phyloP scores from a whole-genome alignment of 1,140 invertebrate genomes.

The Solenopsis invicta region DNA sequence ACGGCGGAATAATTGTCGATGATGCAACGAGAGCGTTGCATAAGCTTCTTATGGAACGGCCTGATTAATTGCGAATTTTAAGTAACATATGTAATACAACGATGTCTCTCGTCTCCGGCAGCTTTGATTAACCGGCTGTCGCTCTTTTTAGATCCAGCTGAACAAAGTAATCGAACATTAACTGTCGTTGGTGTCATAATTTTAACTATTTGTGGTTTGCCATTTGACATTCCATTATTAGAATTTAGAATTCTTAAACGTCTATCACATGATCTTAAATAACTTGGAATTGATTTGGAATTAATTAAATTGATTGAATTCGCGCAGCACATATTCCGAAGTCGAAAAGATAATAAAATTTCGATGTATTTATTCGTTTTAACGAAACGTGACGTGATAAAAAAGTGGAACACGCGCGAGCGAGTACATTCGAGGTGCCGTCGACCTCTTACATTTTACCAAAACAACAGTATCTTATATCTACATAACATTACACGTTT shows the following conservation, averaged over 20 bases:
- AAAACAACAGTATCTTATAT: not conserved
- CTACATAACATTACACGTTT: constrained; percentile 12
- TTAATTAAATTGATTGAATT: not conserved
- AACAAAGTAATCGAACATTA: not conserved
- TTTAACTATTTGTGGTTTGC: not conserved
- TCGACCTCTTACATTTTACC: constrained; percentile 7
- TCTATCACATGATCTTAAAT: not conserved
- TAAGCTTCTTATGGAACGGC: constrained; percentile 27
- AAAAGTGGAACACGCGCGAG: not conserved
- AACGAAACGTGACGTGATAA: not conserved
- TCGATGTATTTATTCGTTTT: not conserved
- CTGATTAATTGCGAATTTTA: constrained; percentile 33
- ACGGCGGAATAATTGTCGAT: constrained; percentile 26
- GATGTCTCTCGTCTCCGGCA: not conserved
- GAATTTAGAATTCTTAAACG: constrained; percentile 11
- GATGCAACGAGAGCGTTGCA: constrained; percentile 45
- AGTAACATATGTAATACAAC: not conserved
- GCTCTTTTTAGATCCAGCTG: not conserved
- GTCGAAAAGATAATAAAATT: not conserved
- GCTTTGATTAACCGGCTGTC: not conserved
- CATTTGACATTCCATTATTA: constrained; percentile 5
- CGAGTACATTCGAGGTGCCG: not conserved
- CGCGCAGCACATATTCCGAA: not conserved
- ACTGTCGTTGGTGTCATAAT: not conserved
- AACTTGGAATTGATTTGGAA: not conserved